These are phyloP conservation scores for Reinhardtius hippoglossoides DNA, from an alignment of 2,113 vertebrate species.

Conservation along the genomic window DNA sequence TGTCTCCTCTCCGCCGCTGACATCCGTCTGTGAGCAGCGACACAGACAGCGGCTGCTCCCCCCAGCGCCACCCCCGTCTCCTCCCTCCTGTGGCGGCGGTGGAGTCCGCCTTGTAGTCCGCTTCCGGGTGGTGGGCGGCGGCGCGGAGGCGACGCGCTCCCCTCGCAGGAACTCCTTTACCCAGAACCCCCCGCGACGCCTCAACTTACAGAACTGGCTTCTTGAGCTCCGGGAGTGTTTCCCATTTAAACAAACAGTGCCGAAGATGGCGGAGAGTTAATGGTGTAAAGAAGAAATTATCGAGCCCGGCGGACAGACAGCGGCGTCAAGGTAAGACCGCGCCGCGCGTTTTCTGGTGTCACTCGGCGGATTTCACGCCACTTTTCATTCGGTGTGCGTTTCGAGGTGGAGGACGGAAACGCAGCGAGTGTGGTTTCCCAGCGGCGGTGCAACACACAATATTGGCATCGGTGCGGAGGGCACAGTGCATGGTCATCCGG, in stretches of 20 bases:
- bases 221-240: conserved; percentile 84
- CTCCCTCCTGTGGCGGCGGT: conserved; percentile 46
- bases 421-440: conserved; percentile 59
- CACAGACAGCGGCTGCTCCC: conserved; percentile 57
- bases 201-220: conserved; percentile 83
- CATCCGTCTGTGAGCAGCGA: conserved; percentile 64
- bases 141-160: neutral
- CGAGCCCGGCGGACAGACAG: conserved; percentile 48
- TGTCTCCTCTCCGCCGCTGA: neutral
- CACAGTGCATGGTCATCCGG: conserved; percentile 64
- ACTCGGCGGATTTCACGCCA: conserved; percentile 5
- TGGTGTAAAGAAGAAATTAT: conserved; percentile 81
- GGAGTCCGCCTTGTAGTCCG: conserved; percentile 80
- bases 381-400: conserved; percentile 61
- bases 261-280: conserved; percentile 88
- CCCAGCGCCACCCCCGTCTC: conserved; percentile 16
- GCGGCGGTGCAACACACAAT: conserved; percentile 61
- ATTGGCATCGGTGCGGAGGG: conserved; percentile 63
- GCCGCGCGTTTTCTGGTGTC: neutral
- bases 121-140: conserved; percentile 12
- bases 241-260: conserved; percentile 88
- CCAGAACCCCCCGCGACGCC: conserved; percentile 70
- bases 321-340: conserved; percentile 67
- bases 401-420: conserved; percentile 56
- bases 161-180: conserved; percentile 61